Evolutionary conservation across 1,140 invertebrate species (phyloP), one percentile per base, ranked within the genome.

Genomic region (Hydropsyche tenuis): DNA sequence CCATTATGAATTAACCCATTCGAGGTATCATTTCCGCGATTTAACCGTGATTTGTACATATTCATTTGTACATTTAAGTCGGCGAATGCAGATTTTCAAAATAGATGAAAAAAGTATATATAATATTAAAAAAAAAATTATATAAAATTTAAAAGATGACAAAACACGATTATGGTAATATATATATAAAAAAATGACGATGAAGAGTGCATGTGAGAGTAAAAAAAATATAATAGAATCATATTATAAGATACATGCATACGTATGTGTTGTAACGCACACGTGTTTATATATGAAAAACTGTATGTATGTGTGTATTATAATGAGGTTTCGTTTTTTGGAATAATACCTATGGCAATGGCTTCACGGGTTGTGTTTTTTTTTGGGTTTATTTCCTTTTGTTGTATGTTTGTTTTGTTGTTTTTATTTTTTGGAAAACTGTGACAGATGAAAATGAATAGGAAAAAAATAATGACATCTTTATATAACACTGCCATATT

Each of bases 401-500:
- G 30, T 37, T 37, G 3, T 37, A 9, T 37, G n/a, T 37, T 37
- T 37, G 30, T 37, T 37, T 37, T 37, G 3, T 37, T 37, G 9
- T 37, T 37, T 37, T 37, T 37, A 3, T 37, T 9, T 37, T 37
- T 37, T 37, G 3, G 30, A 37, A 65, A 76, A 42, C 66, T 77
- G 66, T 77, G 76, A 70, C 66, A 72, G 62, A 71, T 69, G 70
- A 74, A 77, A 77, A 77, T 75, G 73, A 74, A 75, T 73, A 77
- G 73, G 69, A 77, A 70, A 65, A 51, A 60, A 60, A 60, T 60
- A 68, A 73, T 77, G 76, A 75, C 76, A 75, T 60, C 76, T 77
- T 74, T 77, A 71, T 77, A 75, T 75, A 77, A 77, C 76, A 77
- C 76, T 77, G 76, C 76, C 76, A 77, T 73, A 72, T 75, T 77